These are phyloP conservation scores for Onychomys torridus DNA, from an alignment of 2,797 vertebrate genomes.

Conservation along the genomic window DNA sequence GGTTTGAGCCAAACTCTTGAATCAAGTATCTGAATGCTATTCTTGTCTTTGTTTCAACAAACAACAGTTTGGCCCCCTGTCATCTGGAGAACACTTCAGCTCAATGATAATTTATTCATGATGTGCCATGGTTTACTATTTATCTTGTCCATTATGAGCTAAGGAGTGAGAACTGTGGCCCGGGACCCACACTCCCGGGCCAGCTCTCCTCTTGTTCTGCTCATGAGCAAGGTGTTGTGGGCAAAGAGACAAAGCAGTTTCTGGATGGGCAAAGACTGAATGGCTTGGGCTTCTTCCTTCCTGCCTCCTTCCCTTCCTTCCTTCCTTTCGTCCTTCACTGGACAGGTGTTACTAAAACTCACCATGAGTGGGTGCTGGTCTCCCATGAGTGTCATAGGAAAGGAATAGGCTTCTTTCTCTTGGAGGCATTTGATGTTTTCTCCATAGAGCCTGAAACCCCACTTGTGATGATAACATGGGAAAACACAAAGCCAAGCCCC, in stretches of 20 bases:
- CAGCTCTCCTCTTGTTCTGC: background rate
- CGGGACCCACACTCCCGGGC: background rate
- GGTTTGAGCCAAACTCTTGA: background rate
- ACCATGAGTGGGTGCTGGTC: background rate
- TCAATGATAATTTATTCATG: background rate
- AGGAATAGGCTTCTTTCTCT: background rate
- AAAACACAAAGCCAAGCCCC: background rate
- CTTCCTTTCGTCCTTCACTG: background rate
- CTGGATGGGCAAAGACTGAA: background rate
- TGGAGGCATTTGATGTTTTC: background rate
- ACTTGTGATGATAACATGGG: too few species aligned
- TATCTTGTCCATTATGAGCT: background rate
- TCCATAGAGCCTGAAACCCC: background rate
- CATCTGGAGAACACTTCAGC: background rate
- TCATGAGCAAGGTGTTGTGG: background rate
- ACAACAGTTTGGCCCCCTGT: background rate
- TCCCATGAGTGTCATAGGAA: background rate
- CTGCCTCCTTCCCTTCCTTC: background rate
- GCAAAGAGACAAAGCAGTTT: background rate
- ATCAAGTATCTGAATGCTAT: background rate
- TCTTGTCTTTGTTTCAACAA: background rate
- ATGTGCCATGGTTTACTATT: background rate
- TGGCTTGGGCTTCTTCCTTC: background rate
- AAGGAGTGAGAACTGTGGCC: background rate
- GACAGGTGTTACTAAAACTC: background rate